Percentiles rank a stretch among this genome's conserved stretches.
Conservation (phyloP, 2,888 invertebrate species). For the Gortyna flavago region DNA sequence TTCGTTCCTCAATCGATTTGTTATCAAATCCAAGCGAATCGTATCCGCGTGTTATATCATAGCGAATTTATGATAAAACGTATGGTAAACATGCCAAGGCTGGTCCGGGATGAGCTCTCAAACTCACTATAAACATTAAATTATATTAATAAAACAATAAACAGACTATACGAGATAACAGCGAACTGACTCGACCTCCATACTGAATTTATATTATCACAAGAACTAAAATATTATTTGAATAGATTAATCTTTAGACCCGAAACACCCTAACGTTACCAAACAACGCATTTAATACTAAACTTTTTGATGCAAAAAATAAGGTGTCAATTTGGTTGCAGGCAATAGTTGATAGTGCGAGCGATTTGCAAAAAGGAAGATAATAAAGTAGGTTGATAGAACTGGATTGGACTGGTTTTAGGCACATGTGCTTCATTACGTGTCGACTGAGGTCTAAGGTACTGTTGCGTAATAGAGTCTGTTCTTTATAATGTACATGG, state of each 20-base stretch:
- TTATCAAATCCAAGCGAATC: constrained; percentile 31
- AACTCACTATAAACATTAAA: constrained; percentile 60
- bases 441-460: constrained; percentile 57
- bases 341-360: constrained; percentile 66
- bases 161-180: constrained; percentile 75
- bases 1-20: constrained; percentile 48
- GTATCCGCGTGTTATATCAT: constrained; percentile 47
- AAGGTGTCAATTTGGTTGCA: constrained; percentile 53
- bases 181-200: constrained; percentile 76
- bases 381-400: constrained; percentile 83
- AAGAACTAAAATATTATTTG: constrained; percentile 82
- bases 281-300: constrained; percentile 28
- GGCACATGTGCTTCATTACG: constrained; percentile 72
- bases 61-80: constrained; percentile 26
- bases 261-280: constrained; percentile 63
- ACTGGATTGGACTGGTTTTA: constrained; percentile 77
- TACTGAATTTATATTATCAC: constrained; percentile 82
- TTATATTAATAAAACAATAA: constrained; percentile 72
- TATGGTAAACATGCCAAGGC: constrained; percentile 42
- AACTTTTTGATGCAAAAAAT: constrained; percentile 18
- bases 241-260: constrained; percentile 75
- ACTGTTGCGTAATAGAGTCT: constrained; percentile 55
- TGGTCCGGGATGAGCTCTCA: constrained; percentile 35
- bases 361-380: constrained; percentile 85
- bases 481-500: constrained; percentile 9